Evolutionary conservation across 2,888 invertebrate genomes (phyloP).

Genomic region (Noctua janthina): DNA sequence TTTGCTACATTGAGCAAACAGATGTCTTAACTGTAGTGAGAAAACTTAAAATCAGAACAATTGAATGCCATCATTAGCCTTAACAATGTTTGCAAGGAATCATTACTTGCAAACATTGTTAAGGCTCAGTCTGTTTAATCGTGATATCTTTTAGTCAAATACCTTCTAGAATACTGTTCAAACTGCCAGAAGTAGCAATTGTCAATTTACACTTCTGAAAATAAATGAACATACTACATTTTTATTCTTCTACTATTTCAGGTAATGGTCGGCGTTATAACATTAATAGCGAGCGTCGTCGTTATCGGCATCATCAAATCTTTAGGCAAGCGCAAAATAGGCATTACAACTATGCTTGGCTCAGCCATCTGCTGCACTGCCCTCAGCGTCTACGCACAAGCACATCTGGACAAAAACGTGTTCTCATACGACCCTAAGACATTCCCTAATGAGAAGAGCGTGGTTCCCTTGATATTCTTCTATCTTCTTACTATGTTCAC

Average conservation of each 20-base stretch:
- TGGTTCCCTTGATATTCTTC: constrained; percentile 83
- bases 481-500: constrained; percentile 82
- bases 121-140: background rate
- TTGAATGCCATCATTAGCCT: background rate
- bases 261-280: constrained; percentile 87
- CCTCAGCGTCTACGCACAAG: constrained; percentile 85
- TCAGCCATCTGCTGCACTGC: constrained; percentile 81
- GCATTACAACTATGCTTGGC: constrained; percentile 83
- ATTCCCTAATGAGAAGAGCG: constrained; percentile 81
- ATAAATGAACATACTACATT: background rate
- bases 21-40: background rate
- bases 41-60: background rate
- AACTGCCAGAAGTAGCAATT: background rate
- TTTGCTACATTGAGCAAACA: background rate
- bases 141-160: background rate
- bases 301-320: constrained; percentile 83
- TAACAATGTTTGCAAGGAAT: constrained; percentile 33
- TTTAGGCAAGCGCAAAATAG: constrained; percentile 87
- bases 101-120: too few species aligned
- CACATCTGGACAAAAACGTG: constrained; percentile 77
- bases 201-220: background rate
- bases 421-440: constrained; percentile 85
- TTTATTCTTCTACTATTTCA: constrained; percentile 68
- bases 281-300: constrained; percentile 82
- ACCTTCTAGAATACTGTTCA: too few species aligned